Conservation (phyloP, 53 echinoderm and acorn worm species). For the Luidia sarsii region DNA sequence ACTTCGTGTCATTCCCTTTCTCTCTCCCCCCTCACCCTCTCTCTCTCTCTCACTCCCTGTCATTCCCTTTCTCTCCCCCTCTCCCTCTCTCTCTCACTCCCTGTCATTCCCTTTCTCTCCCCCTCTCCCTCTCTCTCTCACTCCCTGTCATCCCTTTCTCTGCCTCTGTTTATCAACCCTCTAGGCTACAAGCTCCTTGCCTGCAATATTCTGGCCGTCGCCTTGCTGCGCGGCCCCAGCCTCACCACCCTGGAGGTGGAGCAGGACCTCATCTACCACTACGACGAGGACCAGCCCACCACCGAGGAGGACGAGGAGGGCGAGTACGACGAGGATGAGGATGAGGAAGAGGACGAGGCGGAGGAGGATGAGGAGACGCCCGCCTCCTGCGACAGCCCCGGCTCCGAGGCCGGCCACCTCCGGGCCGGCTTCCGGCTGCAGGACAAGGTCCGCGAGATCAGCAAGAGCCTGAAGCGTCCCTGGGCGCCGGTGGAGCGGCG, state of each 20-base stretch:
- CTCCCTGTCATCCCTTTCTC: too few relatives aligned
- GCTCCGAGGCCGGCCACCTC: not conserved
- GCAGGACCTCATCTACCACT: conserved; percentile 17
- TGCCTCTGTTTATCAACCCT: too few relatives aligned
- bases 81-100: too few relatives aligned
- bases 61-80: too few relatives aligned
- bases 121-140: too few relatives aligned
- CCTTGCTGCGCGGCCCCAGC: conserved; percentile 40
- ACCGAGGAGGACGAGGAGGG: not conserved
- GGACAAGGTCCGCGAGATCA: conserved; percentile 18
- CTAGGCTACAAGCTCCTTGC: conserved; percentile 43
- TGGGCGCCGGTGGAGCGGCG: conserved; percentile 34
- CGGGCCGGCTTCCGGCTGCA: not conserved
- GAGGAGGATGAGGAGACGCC: conserved; percentile 3
- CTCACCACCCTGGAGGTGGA: conserved; percentile 33
- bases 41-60: too few relatives aligned
- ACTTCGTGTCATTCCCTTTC: too few relatives aligned
- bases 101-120: too few relatives aligned
- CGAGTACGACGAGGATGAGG: conserved; percentile 1
- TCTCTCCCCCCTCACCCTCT: too few relatives aligned
- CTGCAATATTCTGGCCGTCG: conserved; percentile 34
- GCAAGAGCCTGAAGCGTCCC: conserved; percentile 24
- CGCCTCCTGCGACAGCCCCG: conserved; percentile 23
- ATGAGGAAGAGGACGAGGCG: not conserved
- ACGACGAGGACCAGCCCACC: not conserved